Base-by-base conservation (phyloP, 2,888 invertebrate species). In the Liopterus haemorrhoidalis region DNA sequence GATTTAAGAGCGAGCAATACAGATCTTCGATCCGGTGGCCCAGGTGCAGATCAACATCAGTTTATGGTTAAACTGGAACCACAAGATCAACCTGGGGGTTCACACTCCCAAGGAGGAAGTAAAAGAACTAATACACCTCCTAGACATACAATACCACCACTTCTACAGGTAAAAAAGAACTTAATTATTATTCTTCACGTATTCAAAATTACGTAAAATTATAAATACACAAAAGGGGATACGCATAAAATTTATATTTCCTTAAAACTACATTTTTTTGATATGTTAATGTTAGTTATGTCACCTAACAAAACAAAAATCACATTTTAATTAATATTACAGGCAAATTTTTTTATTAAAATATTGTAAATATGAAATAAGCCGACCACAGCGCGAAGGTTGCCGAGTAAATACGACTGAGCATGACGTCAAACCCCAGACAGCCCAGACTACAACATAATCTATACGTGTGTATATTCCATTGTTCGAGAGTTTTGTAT, bases 111-210 rank as follows among this genome's bases (percentile, higher is more conserved):
- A 48, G 51, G 50, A 46, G 54, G 48, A 38, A 54, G 49, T 43
- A 19, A 59, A 62, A 49, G 25, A 56, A 55, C 25, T 41, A 57
- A 31, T 38, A 49, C 50, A 20, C 51, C 46, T 19, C 47, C 39
- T 40, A 54, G 45, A 25, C 52, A 50, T 31, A 42, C 65, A 52
- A 78, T 83, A 66, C 83, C 83, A 45, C 72, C 76, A 39, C 73
- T 83, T 71, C 74, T 83, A 64, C 82, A 82, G 73, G 82, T 82
- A 66, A 61, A 62, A n/a, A n/a, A n/a, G n/a, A n/a, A n/a, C n/a
- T n/a, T n/a, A 6, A 24, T 24, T n/a, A 24, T n/a, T 8, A 24
- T 24, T 24, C 8, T n/a, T 24, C 24, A 6, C 24, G n/a, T n/a
- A 8, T 8, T 39, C 18, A 25, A 6, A 39, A 15, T 9, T 16